These are phyloP conservation scores for Molorchus minor DNA, from an alignment of 2,888 invertebrate genomes.

Conservation along the genomic window DNA sequence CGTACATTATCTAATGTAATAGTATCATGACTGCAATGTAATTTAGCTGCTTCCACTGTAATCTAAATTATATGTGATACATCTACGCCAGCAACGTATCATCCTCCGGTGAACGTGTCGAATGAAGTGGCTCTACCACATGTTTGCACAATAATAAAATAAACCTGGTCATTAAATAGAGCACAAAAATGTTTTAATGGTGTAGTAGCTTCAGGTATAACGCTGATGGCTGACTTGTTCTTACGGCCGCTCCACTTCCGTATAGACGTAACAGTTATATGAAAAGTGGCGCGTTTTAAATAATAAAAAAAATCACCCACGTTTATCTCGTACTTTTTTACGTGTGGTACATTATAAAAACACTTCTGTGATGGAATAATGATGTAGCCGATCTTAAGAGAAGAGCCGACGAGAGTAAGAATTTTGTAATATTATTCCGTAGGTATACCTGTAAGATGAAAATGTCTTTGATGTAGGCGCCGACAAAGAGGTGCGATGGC, in stretches of 20 bases:
- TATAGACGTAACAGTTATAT: constrained; percentile 2
- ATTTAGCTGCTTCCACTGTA: constrained; percentile 7
- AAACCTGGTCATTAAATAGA: constrained; percentile 12
- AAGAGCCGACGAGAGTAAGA: background rate
- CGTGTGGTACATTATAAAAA: background rate
- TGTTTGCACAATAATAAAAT: constrained; percentile 17
- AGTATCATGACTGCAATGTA: too few relatives aligned
- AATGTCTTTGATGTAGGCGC: background rate
- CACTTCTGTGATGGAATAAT: background rate
- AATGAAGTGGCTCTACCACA: constrained; percentile 7
- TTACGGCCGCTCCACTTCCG: constrained; percentile 4
- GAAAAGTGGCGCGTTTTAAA: background rate
- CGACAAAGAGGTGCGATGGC: too few relatives aligned
- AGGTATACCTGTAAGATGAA: background rate
- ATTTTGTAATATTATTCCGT: background rate
- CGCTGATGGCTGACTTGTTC: background rate
- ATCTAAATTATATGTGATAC: constrained; percentile 13
- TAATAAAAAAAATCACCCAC: constrained; percentile 7
- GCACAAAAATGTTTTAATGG: constrained; percentile 17
- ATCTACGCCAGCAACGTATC: constrained; percentile 1
- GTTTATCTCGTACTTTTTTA: background rate
- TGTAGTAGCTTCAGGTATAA: constrained; percentile 11
- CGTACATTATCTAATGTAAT: too few relatives aligned
- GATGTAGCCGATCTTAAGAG: background rate
- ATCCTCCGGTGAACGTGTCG: constrained; percentile 11